Percentiles rank a stretch among this genome's conserved stretches.
phyloP scores from a whole-genome alignment of 2,113 vertebrate species.

The Cyphomyrus plagiostoma region DNA sequence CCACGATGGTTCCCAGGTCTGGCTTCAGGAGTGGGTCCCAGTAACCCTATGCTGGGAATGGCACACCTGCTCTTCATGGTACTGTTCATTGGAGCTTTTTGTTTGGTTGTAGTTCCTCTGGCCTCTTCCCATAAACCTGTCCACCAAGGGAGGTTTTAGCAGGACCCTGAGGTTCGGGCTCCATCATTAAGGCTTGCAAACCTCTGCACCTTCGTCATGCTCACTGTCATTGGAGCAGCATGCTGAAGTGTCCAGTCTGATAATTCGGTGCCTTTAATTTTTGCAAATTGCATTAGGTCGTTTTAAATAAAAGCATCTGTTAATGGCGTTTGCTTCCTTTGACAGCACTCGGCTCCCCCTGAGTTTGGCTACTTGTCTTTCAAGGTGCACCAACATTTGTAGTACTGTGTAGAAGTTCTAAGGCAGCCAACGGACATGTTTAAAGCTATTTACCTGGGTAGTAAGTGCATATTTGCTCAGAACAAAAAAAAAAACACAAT shows the following conservation, averaged over 20 bases:
- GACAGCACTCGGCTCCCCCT: not conserved
- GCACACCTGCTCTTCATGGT: not conserved
- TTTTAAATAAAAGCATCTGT: not conserved
- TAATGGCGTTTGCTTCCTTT: not conserved
- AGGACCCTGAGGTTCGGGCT: not conserved
- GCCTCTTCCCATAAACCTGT: not conserved
- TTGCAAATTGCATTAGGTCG: not conserved
- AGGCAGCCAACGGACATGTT: not conserved
- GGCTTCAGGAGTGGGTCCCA: not conserved
- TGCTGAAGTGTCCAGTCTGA: not conserved
- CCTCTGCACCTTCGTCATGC: not conserved
- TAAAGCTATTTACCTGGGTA: not conserved
- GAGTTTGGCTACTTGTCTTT: too few relatives aligned
- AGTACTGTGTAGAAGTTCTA: not conserved
- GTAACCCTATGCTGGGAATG: not conserved
- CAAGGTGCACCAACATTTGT: not conserved
- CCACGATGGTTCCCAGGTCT: not conserved
- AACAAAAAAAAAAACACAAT: not conserved
- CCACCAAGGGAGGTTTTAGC: not conserved
- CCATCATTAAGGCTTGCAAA: not conserved
- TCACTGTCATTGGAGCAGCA: not conserved
- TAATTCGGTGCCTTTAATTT: not conserved
- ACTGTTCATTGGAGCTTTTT: not conserved
- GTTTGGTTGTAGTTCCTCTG: not conserved
- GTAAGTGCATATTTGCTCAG: not conserved